Evolutionary conservation across 1,140 invertebrate species (phyloP).

Genomic region (Cydia fagiglandana): DNA sequence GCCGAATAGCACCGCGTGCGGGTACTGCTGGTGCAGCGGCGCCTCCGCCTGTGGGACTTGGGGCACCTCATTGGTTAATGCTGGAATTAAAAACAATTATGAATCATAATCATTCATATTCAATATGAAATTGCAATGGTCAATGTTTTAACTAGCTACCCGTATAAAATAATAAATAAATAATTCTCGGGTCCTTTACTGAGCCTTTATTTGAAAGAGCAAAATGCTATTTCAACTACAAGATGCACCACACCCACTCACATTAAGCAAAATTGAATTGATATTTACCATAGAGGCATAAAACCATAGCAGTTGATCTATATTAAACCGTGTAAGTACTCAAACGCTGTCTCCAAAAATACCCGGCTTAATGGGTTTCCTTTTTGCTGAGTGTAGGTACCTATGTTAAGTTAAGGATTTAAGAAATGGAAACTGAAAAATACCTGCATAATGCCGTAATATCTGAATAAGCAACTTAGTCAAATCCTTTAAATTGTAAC

Average conservation of each 20-base stretch:
- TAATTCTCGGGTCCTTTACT: neutral
- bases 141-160: too few species aligned
- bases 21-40: constrained; percentile 55
- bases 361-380: neutral
- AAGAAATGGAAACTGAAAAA: neutral
- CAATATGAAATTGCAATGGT: neutral
- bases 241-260: neutral
- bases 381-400: neutral
- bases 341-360: neutral
- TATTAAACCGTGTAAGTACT: too few species aligned
- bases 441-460: neutral
- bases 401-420: too few species aligned
- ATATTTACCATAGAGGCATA: too few species aligned
- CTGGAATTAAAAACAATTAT: neutral
- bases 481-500: neutral
- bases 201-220: neutral
- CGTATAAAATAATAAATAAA: too few species aligned
- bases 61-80: neutral
- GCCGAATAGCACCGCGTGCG: constrained; percentile 66
- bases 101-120: neutral
- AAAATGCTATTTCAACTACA: neutral
- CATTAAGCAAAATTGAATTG: neutral
- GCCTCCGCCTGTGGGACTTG: neutral
- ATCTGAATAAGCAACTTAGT: neutral
- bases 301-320: too few species aligned